A percentile compares a stretch with the other conserved stretches of the same genome.
These are phyloP conservation scores for Pteria penguin DNA, from an alignment of 2,888 invertebrate genomes.

Conservation along the genomic window DNA sequence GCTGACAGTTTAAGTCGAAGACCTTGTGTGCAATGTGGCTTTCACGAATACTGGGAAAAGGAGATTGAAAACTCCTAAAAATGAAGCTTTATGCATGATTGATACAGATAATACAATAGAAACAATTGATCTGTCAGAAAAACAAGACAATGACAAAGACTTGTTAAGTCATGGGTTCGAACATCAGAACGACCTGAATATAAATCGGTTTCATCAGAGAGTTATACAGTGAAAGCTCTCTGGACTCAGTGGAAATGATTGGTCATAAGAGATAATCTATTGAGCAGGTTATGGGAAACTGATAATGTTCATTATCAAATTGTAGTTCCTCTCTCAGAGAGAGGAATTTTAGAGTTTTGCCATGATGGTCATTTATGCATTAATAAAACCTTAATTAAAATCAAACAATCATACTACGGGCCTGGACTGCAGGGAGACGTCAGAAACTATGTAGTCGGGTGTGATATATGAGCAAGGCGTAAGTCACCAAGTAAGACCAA, in stretches of 20 bases:
- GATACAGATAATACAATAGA: not conserved
- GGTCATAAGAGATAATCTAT: not conserved
- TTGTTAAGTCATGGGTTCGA: conserved; percentile 6
- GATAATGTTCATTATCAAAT: not conserved
- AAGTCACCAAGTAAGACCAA: conserved; percentile 12
- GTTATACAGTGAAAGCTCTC: not conserved
- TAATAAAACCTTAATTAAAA: conserved; percentile 4
- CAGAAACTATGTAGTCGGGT: conserved; percentile 9
- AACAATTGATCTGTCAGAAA: not conserved
- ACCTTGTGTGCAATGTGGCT: conserved; percentile 8
- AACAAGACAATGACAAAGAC: conserved; percentile 1
- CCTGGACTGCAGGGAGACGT: conserved; percentile 12
- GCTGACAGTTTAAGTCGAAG: not conserved
- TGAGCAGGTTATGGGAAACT: conserved; percentile 8
- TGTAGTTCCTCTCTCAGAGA: not conserved
- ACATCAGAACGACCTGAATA: not conserved
- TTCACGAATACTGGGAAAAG: conserved; percentile 16
- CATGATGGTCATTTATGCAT: conserved; percentile 24
- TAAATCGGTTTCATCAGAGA: not conserved
- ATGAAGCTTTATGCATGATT: too few relatives aligned
- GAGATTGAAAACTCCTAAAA: not conserved
- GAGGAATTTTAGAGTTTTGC: not conserved
- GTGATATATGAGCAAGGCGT: conserved; percentile 15
- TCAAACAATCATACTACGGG: conserved; percentile 18
- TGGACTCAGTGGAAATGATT: conserved; percentile 15